These are phyloP conservation scores for Amphimedon queenslandica DNA, from an alignment of 37 sponge, comb jelly and placozoan species.

Conservation along the genomic window DNA sequence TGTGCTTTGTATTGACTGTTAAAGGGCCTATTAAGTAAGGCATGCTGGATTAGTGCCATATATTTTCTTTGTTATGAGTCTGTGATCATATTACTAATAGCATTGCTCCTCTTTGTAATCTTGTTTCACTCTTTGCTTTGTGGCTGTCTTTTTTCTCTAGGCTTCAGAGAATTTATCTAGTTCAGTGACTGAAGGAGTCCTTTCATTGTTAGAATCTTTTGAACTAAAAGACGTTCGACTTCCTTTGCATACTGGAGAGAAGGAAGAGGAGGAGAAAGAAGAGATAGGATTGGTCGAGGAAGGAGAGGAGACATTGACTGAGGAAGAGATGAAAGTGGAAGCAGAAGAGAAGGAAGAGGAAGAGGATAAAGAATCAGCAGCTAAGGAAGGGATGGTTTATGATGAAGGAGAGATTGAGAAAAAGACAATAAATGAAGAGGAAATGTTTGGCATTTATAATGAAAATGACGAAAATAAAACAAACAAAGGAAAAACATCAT, in stretches of 20 bases:
- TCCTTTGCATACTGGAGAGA: not conserved
- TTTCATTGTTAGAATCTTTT: conserved; percentile 1
- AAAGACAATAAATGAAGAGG: not conserved
- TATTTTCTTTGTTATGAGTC: no score
- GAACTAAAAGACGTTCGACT: not conserved
- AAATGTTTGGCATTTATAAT: not conserved
- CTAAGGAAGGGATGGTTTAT: not conserved
- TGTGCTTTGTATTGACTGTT: no score
- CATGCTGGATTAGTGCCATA: no score
- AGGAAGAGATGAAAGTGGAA: conserved; percentile 13
- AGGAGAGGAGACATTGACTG: not conserved
- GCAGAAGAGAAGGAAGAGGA: not conserved
- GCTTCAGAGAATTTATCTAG: conserved; percentile 23
- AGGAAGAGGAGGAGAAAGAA: conserved; percentile 17
- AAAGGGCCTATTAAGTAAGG: no score
- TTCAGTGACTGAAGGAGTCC: conserved; percentile 24
- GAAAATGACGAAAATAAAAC: not conserved
- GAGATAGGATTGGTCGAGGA: not conserved
- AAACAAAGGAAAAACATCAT: no score
- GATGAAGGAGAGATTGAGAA: not conserved
- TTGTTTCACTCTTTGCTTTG: no score
- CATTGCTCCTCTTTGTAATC: no score
- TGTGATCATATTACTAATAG: no score
- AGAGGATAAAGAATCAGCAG: not conserved
- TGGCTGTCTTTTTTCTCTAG: conserved; percentile 17